These are phyloP conservation scores for Pediacus dermestoides DNA, from an alignment of 2,888 invertebrate genomes.

Conservation along the genomic window DNA sequence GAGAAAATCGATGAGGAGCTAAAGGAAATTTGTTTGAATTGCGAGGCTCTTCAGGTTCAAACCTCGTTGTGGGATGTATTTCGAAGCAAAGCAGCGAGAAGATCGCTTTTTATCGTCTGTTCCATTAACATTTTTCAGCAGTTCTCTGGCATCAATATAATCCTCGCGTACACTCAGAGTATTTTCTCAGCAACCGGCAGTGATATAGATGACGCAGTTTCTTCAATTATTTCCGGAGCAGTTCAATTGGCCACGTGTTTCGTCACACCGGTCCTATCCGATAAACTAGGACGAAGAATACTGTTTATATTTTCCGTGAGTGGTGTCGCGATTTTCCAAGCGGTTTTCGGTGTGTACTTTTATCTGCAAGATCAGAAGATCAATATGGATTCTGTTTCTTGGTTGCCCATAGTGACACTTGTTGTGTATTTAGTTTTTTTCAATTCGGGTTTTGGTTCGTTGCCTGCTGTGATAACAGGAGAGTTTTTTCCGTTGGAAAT, in stretches of 20 bases:
- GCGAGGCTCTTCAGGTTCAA: not conserved
- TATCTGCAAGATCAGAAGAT: slow-evolving; percentile 52
- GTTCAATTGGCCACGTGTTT: slow-evolving; percentile 71
- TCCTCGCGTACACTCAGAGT: slow-evolving; percentile 69
- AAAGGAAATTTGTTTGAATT: slow-evolving; percentile 8
- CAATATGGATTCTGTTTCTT: slow-evolving; percentile 52
- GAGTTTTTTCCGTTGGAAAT: slow-evolving; percentile 76
- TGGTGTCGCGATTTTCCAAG: slow-evolving; percentile 61
- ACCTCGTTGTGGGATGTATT: slow-evolving; percentile 54
- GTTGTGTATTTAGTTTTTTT: slow-evolving; percentile 70
- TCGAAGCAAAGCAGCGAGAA: slow-evolving; percentile 64
- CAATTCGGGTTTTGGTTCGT: slow-evolving; percentile 69
- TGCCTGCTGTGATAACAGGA: slow-evolving; percentile 78
- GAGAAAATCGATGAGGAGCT: slow-evolving; percentile 12
- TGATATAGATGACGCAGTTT: slow-evolving; percentile 57
- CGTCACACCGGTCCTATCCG: slow-evolving; percentile 69
- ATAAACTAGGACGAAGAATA: slow-evolving; percentile 67
- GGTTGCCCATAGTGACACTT: slow-evolving; percentile 68
- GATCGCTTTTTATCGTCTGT: slow-evolving; percentile 61
- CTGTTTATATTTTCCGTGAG: slow-evolving; percentile 67
- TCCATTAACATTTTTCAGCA: slow-evolving; percentile 61
- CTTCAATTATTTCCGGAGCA: slow-evolving; percentile 70
- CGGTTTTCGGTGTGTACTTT: slow-evolving; percentile 52
- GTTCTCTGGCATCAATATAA: slow-evolving; percentile 73
- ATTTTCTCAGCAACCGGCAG: slow-evolving; percentile 67